A percentile compares a stretch with the other conserved stretches of the same genome.
Evolutionary conservation across 2,888 invertebrate genomes (phyloP).

Genomic region (Drosophila ezoana): DNA sequence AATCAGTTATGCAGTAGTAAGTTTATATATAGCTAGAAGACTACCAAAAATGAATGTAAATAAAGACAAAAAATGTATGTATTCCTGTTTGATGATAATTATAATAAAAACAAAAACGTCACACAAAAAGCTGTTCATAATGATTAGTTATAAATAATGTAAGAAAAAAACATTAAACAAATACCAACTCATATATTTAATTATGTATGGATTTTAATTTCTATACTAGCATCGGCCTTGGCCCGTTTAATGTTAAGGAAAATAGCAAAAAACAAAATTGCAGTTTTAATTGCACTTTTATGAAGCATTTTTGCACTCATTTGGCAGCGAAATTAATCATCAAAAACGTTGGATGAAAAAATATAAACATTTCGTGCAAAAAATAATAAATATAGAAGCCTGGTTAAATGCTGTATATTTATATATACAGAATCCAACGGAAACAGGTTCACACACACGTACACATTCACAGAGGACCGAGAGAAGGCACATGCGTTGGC

Average conservation of each 20-base stretch:
- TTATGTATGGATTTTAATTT: no score
- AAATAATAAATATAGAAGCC: conserved; percentile 18
- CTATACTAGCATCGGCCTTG: conserved; percentile 9
- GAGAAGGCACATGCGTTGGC: conserved; percentile 48
- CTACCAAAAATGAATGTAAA: no score
- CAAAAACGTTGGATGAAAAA: conserved; percentile 44
- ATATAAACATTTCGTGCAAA: conserved; percentile 45
- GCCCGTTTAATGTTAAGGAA: neutral
- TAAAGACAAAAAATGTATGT: no score
- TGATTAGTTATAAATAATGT: no score
- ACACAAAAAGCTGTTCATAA: no score
- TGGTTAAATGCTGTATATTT: conserved; percentile 46
- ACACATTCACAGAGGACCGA: neutral
- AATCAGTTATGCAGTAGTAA: no score
- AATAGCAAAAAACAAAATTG: neutral
- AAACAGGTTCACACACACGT: conserved; percentile 14
- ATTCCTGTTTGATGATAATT: no score
- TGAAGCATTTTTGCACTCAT: conserved; percentile 26
- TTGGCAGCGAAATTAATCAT: conserved; percentile 58
- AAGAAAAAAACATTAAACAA: no score
- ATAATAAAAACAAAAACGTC: no score
- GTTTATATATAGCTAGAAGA: no score
- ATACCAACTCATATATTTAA: no score
- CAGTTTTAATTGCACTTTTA: conserved; percentile 31
- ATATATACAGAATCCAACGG: conserved; percentile 8